A percentile compares a stretch with the other conserved stretches of the same genome.
These are phyloP conservation scores for Yponomeuta plumbellus DNA, from an alignment of 2,888 invertebrate species.

Conservation along the genomic window DNA sequence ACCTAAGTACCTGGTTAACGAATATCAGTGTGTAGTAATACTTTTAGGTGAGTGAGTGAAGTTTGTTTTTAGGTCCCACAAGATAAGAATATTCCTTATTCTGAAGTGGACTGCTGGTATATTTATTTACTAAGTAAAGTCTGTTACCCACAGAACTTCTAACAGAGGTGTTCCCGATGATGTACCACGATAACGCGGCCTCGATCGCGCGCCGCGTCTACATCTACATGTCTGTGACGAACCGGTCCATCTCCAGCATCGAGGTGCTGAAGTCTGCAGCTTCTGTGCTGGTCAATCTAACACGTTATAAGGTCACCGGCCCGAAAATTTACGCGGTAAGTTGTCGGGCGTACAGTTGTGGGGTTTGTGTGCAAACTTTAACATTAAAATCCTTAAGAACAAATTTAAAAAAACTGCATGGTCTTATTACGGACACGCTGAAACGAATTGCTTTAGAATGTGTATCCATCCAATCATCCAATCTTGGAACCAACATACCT, in stretches of 20 bases:
- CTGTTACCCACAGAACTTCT: conserved; percentile 44
- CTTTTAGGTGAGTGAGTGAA: too few relatives aligned
- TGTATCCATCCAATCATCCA: too few relatives aligned
- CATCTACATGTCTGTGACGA: conserved; percentile 62
- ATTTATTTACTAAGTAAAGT: neutral
- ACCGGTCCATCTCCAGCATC: conserved; percentile 78
- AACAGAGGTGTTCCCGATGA: conserved; percentile 64
- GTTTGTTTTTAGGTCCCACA: too few relatives aligned
- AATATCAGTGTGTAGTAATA: too few relatives aligned
- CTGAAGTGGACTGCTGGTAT: neutral
- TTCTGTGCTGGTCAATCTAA: conserved; percentile 80
- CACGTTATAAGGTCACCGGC: conserved; percentile 78
- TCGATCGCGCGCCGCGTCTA: conserved; percentile 51
- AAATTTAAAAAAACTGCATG: too few relatives aligned
- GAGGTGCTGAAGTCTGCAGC: conserved; percentile 71
- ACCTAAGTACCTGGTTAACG: too few relatives aligned
- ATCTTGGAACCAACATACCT: too few relatives aligned
- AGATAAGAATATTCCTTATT: too few relatives aligned
- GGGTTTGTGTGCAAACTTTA: too few relatives aligned
- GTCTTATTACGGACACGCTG: too few relatives aligned
- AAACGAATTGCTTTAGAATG: too few relatives aligned
- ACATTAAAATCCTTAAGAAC: too few relatives aligned
- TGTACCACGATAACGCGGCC: conserved; percentile 51
- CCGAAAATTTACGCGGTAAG: conserved; percentile 77
- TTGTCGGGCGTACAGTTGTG: neutral